Base-by-base conservation (phyloP, 1,140 invertebrate species). In the Condylostylus longicornis region DNA sequence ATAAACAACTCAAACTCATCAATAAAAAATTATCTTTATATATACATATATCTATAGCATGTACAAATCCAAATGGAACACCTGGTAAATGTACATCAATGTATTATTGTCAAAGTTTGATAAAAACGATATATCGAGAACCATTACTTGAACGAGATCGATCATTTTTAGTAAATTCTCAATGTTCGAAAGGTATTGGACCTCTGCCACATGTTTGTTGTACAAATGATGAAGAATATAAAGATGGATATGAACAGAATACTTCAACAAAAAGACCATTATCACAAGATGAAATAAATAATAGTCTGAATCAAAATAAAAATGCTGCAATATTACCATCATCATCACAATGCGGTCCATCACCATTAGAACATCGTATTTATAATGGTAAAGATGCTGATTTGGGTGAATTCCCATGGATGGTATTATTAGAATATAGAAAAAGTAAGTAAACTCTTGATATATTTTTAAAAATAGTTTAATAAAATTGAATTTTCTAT, bases 321-420 rank as follows among this genome's bases (percentile, higher is more conserved):
- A 34, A 23, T 40, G 15, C n/a, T 4, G 15, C 43, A 37, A 22
- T 49, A 19, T 22, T 58, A 36, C 55, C 55, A 2, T 35, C 21
- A 15, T 40, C 48, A 3, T 51, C 55, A 0, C 41, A 41, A 2
- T 58, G 55, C 33, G 55, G 55, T 8, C 44, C 45, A 3, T 23
- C 42, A 12, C 45, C 55, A 0, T 44, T 56, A 14, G 15, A 23
- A 19, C 27, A 54, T 36, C 49, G 45, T 30, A 47, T 58, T 18
- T 58, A 58, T 36, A 58, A 51, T 41, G 55, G 55, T 33, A 58
- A 50, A 8, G 48, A 63, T 34, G 63, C 70, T 4, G 46, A 42
- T 0, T 25, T 71, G 13, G 66, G 68, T 22, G 69, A 72, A 43
- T 71, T 66, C 47, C 64, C 65, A 2, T 72, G 77, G 77, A 68